These are phyloP conservation scores for Drosophila dives DNA, from an alignment of 2,888 invertebrate genomes.

Conservation along the genomic window DNA sequence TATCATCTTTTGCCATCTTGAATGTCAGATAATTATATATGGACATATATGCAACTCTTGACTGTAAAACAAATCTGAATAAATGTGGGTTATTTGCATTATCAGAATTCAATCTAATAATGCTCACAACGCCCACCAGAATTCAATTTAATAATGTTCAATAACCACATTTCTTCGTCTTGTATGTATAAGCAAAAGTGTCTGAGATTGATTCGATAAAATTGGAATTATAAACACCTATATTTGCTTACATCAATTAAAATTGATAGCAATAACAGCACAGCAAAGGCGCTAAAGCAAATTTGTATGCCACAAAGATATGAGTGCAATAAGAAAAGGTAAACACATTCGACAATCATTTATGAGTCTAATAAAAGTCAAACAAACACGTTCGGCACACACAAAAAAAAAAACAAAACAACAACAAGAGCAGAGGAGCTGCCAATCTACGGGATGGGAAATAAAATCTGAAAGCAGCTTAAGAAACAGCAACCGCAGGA, in stretches of 20 bases:
- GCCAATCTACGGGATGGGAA: conserved; percentile 16
- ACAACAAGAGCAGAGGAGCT: conserved; percentile 4
- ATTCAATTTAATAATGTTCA: no score
- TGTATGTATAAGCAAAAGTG: not conserved
- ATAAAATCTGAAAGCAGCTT: conserved; percentile 43
- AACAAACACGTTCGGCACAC: conserved; percentile 13
- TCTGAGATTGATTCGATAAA: conserved; percentile 52
- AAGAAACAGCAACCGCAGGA: not conserved
- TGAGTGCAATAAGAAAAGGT: conserved; percentile 45
- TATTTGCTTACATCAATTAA: conserved; percentile 27
- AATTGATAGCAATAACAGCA: conserved; percentile 48
- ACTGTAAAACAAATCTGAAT: not conserved
- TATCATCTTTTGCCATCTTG: not conserved
- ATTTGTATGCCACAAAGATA: conserved; percentile 29
- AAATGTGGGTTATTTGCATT: no score
- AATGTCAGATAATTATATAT: not conserved
- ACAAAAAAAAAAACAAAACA: not conserved
- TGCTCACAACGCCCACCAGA: no score
- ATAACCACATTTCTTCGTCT: not conserved
- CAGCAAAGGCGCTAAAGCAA: conserved; percentile 54
- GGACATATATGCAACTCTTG: not conserved
- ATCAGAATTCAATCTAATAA: no score
- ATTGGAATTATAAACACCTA: conserved; percentile 35
- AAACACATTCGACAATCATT: conserved; percentile 50
- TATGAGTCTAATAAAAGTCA: conserved; percentile 47